Evolutionary conservation across 2,888 invertebrate species (phyloP), one percentile per base, ranked within the genome.

Genomic region (Leucophora obtusa): DNA sequence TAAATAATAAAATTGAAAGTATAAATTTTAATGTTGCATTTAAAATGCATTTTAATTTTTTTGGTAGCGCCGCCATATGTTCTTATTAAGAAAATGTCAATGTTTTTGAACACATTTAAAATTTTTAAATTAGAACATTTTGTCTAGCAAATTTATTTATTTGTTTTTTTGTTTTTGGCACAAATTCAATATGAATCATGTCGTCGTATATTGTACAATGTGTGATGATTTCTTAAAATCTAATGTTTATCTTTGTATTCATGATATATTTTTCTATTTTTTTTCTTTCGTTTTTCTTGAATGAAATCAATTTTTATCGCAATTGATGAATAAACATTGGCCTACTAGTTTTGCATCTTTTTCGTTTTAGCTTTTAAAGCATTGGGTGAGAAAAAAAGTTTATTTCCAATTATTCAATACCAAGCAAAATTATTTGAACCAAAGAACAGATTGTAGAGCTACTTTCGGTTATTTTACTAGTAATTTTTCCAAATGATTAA

Each of bases 131-230:
- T 10, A 58, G 58, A 72, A 73, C 43, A 43, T 15, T 43, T 60
- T 28, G n/a, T 65, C 47, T 59, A 10, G 18, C 1, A n/a, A 65
- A 71, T 65, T 51, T n/a, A 54, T 51, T 21, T 58, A 43, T 47
- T 14, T 15, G 6, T 24, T 17, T 38, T 18, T 18, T 2, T 38
- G n/a, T 17, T 73, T 53, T 70, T 74, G 73, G 69, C 73, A 74
- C 58, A 65, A 58, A 60, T 65, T 74, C 69, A 73, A 65, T 43
- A 79, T 74, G 68, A 66, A 62, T 78, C 77, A 72, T 56, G 21
- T 28, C 1, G 14, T 1, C 14, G 14, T 21, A 21, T 21, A 21
- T 21, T 21, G 43, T 47, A 47, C 43, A 47, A 47, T 47, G 43
- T 47, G n/a, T 47, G 43, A 47, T 47, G 9, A 14, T 43, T 47